These are phyloP conservation scores for Drosophila yooni DNA, from an alignment of 2,888 invertebrate species.

Conservation along the genomic window DNA sequence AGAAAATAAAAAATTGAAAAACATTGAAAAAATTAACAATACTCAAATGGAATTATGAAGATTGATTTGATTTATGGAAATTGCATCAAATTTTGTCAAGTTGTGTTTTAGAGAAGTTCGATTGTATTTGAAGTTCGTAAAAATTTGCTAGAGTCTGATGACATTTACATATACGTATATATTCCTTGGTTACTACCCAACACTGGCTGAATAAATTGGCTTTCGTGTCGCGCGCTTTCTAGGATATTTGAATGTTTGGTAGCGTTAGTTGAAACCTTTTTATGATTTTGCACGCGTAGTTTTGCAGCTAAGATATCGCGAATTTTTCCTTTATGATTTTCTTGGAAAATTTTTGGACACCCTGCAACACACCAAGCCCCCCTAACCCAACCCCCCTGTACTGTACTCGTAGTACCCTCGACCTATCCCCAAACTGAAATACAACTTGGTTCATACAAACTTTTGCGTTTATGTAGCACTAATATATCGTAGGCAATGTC, in stretches of 20 bases:
- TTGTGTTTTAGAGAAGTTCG: slow-evolving; percentile 1
- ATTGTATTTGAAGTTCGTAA: slow-evolving; percentile 19
- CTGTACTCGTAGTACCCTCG: slow-evolving; percentile 24
- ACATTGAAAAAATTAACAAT: neutral
- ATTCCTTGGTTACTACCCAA: slow-evolving; percentile 30
- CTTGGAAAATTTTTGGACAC: slow-evolving; percentile 36
- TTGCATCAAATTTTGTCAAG: neutral
- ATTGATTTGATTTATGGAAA: neutral
- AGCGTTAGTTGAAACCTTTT: slow-evolving; percentile 22
- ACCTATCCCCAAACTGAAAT: slow-evolving; percentile 15
- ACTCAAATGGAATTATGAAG: neutral
- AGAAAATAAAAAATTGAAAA: neutral
- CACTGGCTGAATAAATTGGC: slow-evolving; percentile 50
- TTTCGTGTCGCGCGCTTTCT: slow-evolving; percentile 66
- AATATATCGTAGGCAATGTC: slow-evolving; percentile 67
- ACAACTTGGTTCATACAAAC: slow-evolving; percentile 83
- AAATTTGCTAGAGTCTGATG: slow-evolving; percentile 38
- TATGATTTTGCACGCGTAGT: slow-evolving; percentile 56
- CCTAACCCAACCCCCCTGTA: slow-evolving; percentile 8
- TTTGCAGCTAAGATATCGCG: slow-evolving; percentile 45
- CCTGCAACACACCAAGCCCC: slow-evolving; percentile 30
- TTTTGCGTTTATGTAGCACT: slow-evolving; percentile 83
- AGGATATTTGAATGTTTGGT: slow-evolving; percentile 34
- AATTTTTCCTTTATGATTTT: slow-evolving; percentile 31
- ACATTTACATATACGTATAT: slow-evolving; percentile 25